A percentile compares a stretch with the other conserved stretches of the same genome.
Evolutionary conservation across 2,888 invertebrate species (phyloP).

Genomic region (Branchipolynoe longqiensis): DNA sequence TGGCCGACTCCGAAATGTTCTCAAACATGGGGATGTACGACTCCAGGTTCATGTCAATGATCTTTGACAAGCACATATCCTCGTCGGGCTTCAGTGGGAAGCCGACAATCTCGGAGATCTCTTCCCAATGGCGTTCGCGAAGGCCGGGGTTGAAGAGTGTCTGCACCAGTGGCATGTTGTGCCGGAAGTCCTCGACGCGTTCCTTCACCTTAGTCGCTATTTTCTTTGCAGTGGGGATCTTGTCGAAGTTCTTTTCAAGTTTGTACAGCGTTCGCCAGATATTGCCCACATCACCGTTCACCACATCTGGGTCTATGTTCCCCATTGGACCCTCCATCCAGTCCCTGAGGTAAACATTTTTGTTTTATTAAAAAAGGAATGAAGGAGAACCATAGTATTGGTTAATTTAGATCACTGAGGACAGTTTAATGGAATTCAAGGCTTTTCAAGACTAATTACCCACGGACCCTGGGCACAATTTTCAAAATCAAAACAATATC

Average conservation of each 20-base stretch:
- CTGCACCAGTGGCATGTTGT: constrained; percentile 91
- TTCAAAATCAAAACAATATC: background rate
- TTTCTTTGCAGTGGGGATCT: constrained; percentile 88
- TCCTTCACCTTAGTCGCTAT: constrained; percentile 87
- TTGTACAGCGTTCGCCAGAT: constrained; percentile 90
- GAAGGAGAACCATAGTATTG: too few species aligned
- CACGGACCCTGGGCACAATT: background rate
- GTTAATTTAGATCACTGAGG: too few species aligned
- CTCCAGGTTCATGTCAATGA: constrained; percentile 92
- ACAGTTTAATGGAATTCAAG: too few species aligned
- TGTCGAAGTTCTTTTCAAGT: constrained; percentile 92
- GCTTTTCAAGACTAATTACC: too few species aligned
- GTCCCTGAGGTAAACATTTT: too few species aligned
- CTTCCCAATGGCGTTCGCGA: constrained; percentile 90
- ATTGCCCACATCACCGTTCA: constrained; percentile 90
- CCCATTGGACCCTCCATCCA: constrained; percentile 94
- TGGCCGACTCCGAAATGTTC: constrained; percentile 94
- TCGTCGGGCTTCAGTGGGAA: constrained; percentile 92
- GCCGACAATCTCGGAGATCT: constrained; percentile 96
- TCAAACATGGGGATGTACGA: constrained; percentile 94
- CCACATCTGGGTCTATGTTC: constrained; percentile 92
- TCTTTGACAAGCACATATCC: constrained; percentile 90
- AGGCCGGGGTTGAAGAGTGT: constrained; percentile 97
- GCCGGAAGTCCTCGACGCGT: constrained; percentile 92
- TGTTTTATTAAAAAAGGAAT: too few species aligned